Evolutionary conservation across 2,888 invertebrate genomes (phyloP).

Genomic region (Mythimna pallens): DNA sequence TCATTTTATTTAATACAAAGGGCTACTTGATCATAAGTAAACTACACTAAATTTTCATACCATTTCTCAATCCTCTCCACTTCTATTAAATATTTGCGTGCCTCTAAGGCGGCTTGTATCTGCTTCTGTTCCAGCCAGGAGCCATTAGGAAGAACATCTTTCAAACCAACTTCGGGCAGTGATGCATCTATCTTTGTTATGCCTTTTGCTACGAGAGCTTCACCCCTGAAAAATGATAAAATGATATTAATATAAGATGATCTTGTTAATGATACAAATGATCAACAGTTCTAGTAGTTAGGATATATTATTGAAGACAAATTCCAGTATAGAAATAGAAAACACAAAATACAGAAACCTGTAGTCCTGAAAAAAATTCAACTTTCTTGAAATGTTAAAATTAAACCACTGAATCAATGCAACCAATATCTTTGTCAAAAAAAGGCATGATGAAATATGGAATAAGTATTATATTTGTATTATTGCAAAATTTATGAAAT

Average conservation of each 20-base stretch:
- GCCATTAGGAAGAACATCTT: conserved; percentile 89
- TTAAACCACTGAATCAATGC: not conserved
- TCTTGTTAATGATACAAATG: too few species aligned
- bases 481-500: not conserved
- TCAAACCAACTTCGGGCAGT: conserved; percentile 89
- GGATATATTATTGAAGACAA: not conserved
- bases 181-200: conserved; percentile 83
- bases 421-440: not conserved
- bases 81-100: conserved; percentile 87
- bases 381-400: not conserved
- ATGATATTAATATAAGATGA: not conserved
- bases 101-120: conserved; percentile 89
- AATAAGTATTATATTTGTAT: not conserved
- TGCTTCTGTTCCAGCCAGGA: conserved; percentile 92
- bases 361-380: too few species aligned
- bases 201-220: conserved; percentile 81
- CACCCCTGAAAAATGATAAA: conserved; percentile 75
- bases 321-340: not conserved
- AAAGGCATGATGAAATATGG: not conserved
- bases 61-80: conserved; percentile 91
- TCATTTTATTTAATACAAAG: too few species aligned
- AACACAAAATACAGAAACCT: not conserved
- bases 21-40: too few species aligned
- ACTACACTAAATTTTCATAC: conserved; percentile 69
- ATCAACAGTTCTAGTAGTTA: not conserved